Percentiles rank a stretch among this genome's conserved stretches.
These are phyloP conservation scores for Chlorops oryzae DNA, from an alignment of 1,140 invertebrate genomes.

Conservation along the genomic window DNA sequence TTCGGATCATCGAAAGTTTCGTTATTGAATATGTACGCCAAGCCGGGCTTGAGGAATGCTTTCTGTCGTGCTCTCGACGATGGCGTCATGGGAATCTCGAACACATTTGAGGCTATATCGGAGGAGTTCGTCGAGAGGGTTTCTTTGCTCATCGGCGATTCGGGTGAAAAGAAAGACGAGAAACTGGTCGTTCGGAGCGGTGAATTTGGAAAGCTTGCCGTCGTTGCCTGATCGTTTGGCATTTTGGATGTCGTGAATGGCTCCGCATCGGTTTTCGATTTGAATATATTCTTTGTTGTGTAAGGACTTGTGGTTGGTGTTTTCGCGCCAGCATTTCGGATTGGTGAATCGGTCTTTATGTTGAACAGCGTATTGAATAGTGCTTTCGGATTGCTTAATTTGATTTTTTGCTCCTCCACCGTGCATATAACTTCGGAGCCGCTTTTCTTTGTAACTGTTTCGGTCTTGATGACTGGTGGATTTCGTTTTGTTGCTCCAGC, in stretches of 20 bases:
- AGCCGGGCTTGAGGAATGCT: conserved; percentile 29
- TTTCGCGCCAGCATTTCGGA: too few species aligned
- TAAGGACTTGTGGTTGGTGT: too few species aligned
- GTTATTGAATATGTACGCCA: conserved; percentile 36
- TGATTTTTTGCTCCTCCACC: conserved; percentile 27
- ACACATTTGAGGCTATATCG: too few species aligned
- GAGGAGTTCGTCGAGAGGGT: too few species aligned
- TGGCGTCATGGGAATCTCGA: not conserved
- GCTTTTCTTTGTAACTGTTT: conserved; percentile 32
- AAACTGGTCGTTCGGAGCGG: not conserved
- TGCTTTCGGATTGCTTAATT: conserved; percentile 18
- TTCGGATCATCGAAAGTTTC: conserved; percentile 29
- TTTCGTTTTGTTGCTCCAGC: conserved; percentile 20
- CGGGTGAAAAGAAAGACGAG: too few species aligned
- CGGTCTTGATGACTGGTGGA: conserved; percentile 26
- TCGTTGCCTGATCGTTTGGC: too few species aligned
- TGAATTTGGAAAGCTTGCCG: too few species aligned
- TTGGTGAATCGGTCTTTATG: too few species aligned
- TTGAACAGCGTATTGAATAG: conserved; percentile 6
- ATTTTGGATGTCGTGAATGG: conserved; percentile 4
- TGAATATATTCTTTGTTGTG: too few species aligned
- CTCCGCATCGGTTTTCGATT: too few species aligned
- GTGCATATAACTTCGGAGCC: conserved; percentile 31
- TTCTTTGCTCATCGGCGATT: too few species aligned
- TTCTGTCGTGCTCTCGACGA: not conserved